Evolutionary conservation across 2,888 invertebrate genomes (phyloP).

Genomic region (Acronicta leporina): DNA sequence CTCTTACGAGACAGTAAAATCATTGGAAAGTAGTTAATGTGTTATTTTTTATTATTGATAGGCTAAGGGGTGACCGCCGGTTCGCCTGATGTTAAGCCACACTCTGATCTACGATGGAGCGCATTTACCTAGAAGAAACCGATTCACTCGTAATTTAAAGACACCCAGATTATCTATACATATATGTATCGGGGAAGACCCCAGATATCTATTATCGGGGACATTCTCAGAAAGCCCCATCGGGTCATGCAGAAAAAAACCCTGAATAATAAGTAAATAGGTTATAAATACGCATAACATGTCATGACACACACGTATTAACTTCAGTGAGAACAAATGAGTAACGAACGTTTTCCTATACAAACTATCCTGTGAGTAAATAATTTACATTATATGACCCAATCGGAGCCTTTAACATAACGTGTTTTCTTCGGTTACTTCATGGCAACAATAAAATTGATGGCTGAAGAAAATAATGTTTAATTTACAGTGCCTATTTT

Average conservation of each 20-base stretch:
- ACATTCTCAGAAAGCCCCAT: too few species aligned
- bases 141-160: too few species aligned
- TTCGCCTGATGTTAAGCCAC: too few species aligned
- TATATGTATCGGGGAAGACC: too few species aligned
- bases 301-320: conserved; percentile 29
- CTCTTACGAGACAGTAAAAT: background rate
- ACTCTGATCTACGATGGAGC: too few species aligned
- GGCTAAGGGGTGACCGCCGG: too few species aligned
- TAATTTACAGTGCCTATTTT: conserved; percentile 8
- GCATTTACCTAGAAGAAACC: too few species aligned
- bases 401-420: background rate
- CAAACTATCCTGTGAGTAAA: conserved; percentile 13
- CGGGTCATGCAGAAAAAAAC: conserved; percentile 30
- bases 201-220: too few species aligned
- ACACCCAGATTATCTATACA: too few species aligned
- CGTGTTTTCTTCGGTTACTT: background rate
- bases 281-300: conserved; percentile 25
- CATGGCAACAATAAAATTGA: background rate
- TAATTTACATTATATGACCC: conserved; percentile 19
- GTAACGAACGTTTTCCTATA: conserved; percentile 24
- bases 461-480: background rate
- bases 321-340: conserved; percentile 28
- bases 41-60: too few species aligned
- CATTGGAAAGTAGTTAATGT: background rate
- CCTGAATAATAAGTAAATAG: conserved; percentile 29